phyloP scores from a whole-genome alignment of 2,113 vertebrate genomes.

The Aptenodytes forsteri region DNA sequence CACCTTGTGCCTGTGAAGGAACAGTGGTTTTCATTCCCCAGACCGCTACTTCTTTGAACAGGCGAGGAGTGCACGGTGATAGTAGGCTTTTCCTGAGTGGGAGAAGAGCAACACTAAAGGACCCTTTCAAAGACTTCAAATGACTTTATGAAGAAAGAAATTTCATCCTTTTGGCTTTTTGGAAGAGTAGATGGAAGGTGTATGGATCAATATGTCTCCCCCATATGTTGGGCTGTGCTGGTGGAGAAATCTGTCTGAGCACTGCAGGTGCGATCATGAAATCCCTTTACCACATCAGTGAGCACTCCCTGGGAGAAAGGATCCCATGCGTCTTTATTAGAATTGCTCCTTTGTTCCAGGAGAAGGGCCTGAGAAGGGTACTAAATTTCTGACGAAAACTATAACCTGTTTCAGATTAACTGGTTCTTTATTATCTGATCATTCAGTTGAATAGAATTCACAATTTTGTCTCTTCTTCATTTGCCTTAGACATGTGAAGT shows the following conservation, averaged over 20 bases:
- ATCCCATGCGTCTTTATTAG: neutral
- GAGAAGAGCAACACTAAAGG: neutral
- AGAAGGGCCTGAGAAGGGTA: neutral
- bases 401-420: conserved; percentile 14
- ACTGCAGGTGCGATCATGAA: neutral
- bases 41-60: neutral
- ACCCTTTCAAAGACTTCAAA: conserved; percentile 15
- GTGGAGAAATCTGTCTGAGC: neutral
- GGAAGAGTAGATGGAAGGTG: conserved; percentile 3
- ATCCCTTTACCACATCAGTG: neutral
- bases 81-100: neutral
- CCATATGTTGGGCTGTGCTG: neutral
- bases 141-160: neutral
- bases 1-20: neutral
- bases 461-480: neutral
- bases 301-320: neutral
- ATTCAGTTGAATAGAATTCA: neutral
- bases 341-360: neutral
- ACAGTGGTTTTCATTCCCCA: neutral
- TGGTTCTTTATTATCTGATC: conserved; percentile 28
- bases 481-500: neutral
- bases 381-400: neutral
- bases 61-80: neutral
- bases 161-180: neutral
- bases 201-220: neutral